Percentiles rank a stretch among this genome's conserved stretches.
phyloP scores from a whole-genome alignment of 1,140 invertebrate genomes.

The Papilio machaon region DNA sequence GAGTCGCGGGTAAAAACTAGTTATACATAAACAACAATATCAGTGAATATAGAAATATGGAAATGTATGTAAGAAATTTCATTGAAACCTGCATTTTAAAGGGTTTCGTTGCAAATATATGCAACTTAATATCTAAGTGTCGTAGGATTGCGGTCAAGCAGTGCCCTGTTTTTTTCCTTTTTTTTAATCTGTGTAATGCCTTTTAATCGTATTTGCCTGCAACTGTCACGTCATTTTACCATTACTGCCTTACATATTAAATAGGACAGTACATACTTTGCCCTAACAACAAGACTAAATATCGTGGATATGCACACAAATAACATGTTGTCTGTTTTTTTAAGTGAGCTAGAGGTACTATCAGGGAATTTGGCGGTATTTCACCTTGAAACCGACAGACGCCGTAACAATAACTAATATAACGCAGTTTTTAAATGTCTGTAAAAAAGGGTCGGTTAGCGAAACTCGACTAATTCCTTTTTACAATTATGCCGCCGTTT shows the following conservation, averaged over 20 bases:
- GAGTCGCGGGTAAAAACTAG: too few relatives aligned
- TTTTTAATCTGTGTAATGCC: slow-evolving; percentile 1
- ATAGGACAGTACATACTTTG: background rate
- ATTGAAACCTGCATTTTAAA: background rate
- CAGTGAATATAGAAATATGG: background rate
- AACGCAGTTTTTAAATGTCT: too few relatives aligned
- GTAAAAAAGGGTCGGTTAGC: too few relatives aligned
- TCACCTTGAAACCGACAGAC: too few relatives aligned
- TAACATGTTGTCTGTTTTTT: background rate
- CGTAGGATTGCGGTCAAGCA: slow-evolving; percentile 11
- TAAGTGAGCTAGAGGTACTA: too few relatives aligned
- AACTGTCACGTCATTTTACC: slow-evolving; percentile 8
- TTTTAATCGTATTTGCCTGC: slow-evolving; percentile 6
- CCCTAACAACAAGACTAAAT: background rate
- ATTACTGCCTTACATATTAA: slow-evolving; percentile 24
- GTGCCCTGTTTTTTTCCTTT: background rate
- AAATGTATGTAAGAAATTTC: background rate
- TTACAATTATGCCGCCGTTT: too few relatives aligned
- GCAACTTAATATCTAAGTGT: background rate
- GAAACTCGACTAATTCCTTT: too few relatives aligned
- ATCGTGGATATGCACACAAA: background rate
- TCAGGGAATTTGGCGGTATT: too few relatives aligned
- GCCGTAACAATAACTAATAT: too few relatives aligned
- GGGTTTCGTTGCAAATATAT: slow-evolving; percentile 12
- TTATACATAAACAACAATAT: background rate